phyloP scores from a whole-genome alignment of 1,140 invertebrate genomes.

The Meloidogyne exigua region DNA sequence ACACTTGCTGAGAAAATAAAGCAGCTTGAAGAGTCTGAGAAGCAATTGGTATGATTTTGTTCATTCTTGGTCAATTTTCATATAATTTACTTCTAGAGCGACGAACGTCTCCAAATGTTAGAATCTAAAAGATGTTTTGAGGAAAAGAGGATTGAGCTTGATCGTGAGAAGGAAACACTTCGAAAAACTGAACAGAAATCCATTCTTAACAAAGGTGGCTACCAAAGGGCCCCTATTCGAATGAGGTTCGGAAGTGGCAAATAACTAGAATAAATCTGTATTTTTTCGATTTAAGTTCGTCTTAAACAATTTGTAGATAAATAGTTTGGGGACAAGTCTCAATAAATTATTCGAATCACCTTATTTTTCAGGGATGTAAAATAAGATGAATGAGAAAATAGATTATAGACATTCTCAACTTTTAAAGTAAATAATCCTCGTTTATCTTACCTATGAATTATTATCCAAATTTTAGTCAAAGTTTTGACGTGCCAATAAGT shows the following conservation, averaged over 20 bases:
- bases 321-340: not conserved
- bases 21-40: conserved; percentile 45
- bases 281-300: not conserved
- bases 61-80: not conserved
- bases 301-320: not conserved
- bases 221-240: conserved; percentile 42
- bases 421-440: no score
- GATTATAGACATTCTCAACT: no score
- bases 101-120: conserved; percentile 49
- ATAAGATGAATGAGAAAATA: no score
- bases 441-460: no score
- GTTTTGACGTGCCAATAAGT: no score
- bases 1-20: conserved; percentile 40
- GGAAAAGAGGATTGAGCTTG: conserved; percentile 35
- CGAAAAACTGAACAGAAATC: conserved; percentile 46
- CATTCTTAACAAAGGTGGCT: conserved; percentile 49
- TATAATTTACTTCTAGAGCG: conserved; percentile 38
- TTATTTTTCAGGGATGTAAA: no score
- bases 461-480: no score
- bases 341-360: not conserved
- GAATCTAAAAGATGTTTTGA: conserved; percentile 45
- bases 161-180: conserved; percentile 41
- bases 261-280: not conserved
- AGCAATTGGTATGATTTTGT: conserved; percentile 42
- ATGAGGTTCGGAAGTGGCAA: conserved; percentile 40